Conservation (phyloP, 2,888 invertebrate species). For the Conomelus anceps region DNA sequence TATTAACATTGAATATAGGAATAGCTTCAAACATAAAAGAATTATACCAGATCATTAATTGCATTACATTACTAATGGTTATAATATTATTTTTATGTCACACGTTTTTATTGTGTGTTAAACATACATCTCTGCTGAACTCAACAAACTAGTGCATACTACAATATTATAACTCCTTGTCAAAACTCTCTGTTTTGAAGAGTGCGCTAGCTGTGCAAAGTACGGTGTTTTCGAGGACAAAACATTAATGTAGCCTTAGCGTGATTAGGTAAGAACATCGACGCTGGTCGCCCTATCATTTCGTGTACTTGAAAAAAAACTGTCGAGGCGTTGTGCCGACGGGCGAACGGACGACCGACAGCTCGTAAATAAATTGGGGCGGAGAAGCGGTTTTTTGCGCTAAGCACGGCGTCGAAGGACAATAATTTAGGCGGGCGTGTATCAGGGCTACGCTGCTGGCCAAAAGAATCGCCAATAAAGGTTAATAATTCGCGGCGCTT, state of each 20-base stretch:
- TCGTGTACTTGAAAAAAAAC: neutral
- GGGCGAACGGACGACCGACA: neutral
- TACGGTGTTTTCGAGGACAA: neutral
- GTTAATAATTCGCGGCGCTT: conserved; percentile 25
- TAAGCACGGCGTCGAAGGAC: neutral
- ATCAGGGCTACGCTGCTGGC: no score
- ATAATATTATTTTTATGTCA: no score
- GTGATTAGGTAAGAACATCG: neutral
- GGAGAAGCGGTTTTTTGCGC: neutral
- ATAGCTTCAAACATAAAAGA: no score
- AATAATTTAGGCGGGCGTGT: neutral
- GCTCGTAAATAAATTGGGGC: neutral
- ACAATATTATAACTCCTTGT: no score
- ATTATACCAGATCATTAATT: no score
- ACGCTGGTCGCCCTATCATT: neutral
- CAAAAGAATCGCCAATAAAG: conserved; percentile 26
- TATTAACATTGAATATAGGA: no score
- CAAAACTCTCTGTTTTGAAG: no score
- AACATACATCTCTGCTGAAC: no score
- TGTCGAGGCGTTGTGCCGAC: no score
- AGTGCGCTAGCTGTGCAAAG: neutral
- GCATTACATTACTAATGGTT: no score
- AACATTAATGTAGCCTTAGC: neutral
- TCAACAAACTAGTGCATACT: no score
- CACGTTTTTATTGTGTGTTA: no score